Base-by-base conservation (phyloP, 2,113 vertebrate species). In the Orientallactaga bullata region DNA sequence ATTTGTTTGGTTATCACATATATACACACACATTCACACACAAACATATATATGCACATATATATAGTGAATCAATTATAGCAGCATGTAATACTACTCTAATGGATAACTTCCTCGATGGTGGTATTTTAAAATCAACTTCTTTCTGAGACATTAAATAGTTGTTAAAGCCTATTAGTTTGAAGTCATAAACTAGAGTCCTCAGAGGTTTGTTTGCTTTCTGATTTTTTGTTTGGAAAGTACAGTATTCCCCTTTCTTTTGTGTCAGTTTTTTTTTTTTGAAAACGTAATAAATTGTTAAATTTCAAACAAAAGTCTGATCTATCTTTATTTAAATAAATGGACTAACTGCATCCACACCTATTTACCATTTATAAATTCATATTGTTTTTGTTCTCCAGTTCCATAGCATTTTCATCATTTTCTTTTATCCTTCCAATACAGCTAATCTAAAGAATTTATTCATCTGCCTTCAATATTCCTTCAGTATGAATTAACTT, bases 251-350 rank as follows among this genome's bases (percentile, higher is more conserved):
- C 17, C n/a, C 68, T 24, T 85, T 23, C 13, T 17, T 69, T 35
- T 13, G 37, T 65, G 23, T 77, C 15, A 78, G 5, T 5, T 47
- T 73, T 39, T 47, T 5, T 47, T 73, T 39, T 6, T 82, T 88
- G 65, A 11, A 13, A 78, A 66, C 17, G 61, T 76, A 89, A 72
- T 30, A 90, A 94, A 65, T 88, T 12, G 2, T 58, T 82, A 8
- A 47, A 47, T 93, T 90, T 92, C 15, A 85, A 85, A 71, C 37
- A 88, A 88, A 72, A 73, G 6, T 85, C 13, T 93, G 16, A 90
- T 24, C 35, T 69, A 80, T 32, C 32, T 79, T 87, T 32, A 51
- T 21, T 72, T 85, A 7, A 68, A 80, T 83, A 47, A 91, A 5
- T 76, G 30, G 13, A 30, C 60, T 77, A 4, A 37, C 30, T 58